Evolutionary conservation across 2,797 vertebrate species (phyloP).

Genomic region (Myotis daubentonii): DNA sequence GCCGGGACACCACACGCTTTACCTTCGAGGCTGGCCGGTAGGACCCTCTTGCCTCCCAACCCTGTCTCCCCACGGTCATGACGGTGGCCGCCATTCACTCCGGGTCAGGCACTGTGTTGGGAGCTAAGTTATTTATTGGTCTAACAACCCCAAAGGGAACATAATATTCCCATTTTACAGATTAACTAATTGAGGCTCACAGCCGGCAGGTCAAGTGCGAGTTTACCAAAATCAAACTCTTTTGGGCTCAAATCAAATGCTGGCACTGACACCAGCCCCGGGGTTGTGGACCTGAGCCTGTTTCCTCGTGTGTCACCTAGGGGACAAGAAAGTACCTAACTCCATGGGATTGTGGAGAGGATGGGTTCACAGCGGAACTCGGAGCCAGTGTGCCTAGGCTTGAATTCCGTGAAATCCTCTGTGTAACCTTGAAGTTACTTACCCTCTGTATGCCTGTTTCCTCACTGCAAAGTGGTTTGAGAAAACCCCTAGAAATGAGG

Average conservation of each 20-base stretch:
- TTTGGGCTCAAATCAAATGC: background rate
- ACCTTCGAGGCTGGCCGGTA: slow-evolving; percentile 93
- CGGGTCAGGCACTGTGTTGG: background rate
- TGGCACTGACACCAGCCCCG: background rate
- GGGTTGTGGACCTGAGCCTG: background rate
- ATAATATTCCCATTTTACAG: background rate
- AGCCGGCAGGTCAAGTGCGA: background rate
- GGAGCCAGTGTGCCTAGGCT: background rate
- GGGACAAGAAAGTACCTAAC: background rate
- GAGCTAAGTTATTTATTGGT: background rate
- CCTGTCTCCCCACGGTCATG: accelerated
- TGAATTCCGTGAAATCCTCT: background rate
- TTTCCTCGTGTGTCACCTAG: background rate
- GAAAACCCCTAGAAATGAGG: background rate
- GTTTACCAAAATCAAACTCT: background rate
- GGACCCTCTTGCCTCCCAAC: background rate
- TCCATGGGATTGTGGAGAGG: background rate
- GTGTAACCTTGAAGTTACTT: background rate
- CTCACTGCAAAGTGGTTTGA: background rate
- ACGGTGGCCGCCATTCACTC: background rate
- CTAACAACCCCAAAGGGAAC: background rate
- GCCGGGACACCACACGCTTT: slow-evolving; percentile 90
- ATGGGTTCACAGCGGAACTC: background rate
- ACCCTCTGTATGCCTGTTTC: background rate
- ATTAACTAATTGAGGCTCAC: background rate